These are phyloP conservation scores for Andrena chrysosceles DNA, from an alignment of 2,888 invertebrate species.

Conservation along the genomic window DNA sequence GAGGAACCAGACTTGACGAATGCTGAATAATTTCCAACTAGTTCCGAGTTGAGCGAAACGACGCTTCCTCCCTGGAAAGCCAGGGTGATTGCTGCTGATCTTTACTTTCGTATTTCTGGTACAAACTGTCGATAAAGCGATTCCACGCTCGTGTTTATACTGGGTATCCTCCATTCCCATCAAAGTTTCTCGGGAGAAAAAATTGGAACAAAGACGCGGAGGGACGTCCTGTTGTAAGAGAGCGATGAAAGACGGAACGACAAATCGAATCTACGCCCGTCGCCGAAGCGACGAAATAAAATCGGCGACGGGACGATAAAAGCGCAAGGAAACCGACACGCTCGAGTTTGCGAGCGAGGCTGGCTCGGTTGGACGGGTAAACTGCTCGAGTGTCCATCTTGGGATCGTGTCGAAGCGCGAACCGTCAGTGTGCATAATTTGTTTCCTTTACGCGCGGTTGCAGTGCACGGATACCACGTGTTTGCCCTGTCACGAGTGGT, in stretches of 20 bases:
- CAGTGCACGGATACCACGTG: slow-evolving; percentile 52
- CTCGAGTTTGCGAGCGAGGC: not conserved
- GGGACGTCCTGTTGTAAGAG: slow-evolving; percentile 5
- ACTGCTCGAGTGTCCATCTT: slow-evolving; percentile 33
- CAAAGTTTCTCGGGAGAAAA: not conserved
- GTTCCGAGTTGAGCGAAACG: not conserved
- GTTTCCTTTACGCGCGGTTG: slow-evolving; percentile 73
- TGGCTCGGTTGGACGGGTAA: slow-evolving; percentile 1
- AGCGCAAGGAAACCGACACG: not conserved
- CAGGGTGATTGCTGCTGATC: not conserved
- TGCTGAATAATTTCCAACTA: not conserved
- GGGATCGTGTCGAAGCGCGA: slow-evolving; percentile 60
- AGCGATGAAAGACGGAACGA: not conserved
- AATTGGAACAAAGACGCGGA: slow-evolving; percentile 11
- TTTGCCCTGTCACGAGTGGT: slow-evolving; percentile 57
- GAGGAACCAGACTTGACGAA: not conserved
- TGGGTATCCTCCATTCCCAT: not conserved
- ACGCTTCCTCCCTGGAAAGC: not conserved
- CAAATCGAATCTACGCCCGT: slow-evolving; percentile 14
- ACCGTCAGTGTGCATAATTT: slow-evolving; percentile 75
- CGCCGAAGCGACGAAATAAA: not conserved
- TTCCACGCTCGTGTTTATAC: not conserved
- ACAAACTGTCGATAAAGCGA: slow-evolving; percentile 1
- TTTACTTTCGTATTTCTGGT: not conserved
- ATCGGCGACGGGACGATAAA: slow-evolving; percentile 30